Base-by-base conservation (phyloP, 2,113 vertebrate genomes). In the Rhadina sibilatrix region DNA sequence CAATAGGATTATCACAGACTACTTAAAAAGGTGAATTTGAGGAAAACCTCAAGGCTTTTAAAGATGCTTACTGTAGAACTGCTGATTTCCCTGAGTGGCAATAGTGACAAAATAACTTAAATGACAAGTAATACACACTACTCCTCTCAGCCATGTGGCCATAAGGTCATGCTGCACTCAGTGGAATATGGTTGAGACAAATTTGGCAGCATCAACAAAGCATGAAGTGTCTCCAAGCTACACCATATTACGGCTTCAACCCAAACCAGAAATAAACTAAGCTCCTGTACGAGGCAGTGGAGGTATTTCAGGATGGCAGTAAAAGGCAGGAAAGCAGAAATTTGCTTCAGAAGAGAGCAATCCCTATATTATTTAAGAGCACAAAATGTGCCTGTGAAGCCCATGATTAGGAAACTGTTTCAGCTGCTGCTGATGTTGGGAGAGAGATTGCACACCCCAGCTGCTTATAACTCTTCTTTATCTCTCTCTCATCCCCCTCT, bases 11-110 rank as follows among this genome's bases (percentile, higher is more conserved):
- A 92, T 90, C 88, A 75, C 13, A 2, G 50, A n/a, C 53, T 93
- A 72, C 53, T 90, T 94, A 42, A 82, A 91, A 93, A 91, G 75
- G 90, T 88, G 94, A 80, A 87, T 76, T 85, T 92, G 94, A 96
- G 90, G 87, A 94, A 97, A 96, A 96, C 78, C 94, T 96, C 88
- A 79, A 79, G 61, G 53, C 63, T 79, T 94, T 93, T 93, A 93
- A 91, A 93, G 70, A 72, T 2, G 2, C 15, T 72, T 83, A 52
- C 49, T 76, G 49, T n/a, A 93, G 90, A 85, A 76, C 40, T 76
- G 44, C 44, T 92, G 90, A 95, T 96, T 97, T 95, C 94, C 94
- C 96, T 69, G 22, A 87, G 92, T 31, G 9, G 70, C 57, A 93
- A 63, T 90, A 90, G 70, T 27, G 31, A 93, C 53, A 90, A 90